These are phyloP conservation scores for Oreortyx pictus DNA, from an alignment of 2,797 vertebrate species.

Conservation along the genomic window DNA sequence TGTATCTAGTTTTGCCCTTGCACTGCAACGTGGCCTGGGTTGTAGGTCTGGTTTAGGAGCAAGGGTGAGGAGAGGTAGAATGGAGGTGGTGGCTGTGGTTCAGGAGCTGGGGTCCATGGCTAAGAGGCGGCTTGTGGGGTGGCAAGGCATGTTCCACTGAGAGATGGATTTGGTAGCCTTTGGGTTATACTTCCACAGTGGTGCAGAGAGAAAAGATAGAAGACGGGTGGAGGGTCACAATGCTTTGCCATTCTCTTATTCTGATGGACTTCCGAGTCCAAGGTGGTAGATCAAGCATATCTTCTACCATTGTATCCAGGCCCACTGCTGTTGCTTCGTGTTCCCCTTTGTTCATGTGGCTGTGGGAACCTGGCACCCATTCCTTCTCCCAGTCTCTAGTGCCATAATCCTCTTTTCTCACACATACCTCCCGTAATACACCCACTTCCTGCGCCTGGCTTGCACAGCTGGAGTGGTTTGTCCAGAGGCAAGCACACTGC, in stretches of 20 bases:
- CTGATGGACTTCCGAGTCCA: neutral
- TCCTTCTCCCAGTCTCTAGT: neutral
- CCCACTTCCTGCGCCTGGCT: neutral
- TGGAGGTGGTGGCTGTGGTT: neutral
- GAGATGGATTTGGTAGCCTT: neutral
- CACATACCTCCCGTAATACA: constrained; percentile 23
- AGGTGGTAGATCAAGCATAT: neutral
- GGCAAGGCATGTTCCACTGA: neutral
- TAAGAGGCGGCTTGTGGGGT: too few relatives aligned
- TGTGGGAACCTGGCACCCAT: constrained; percentile 30
- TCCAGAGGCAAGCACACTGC: constrained; percentile 23
- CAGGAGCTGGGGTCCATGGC: neutral
- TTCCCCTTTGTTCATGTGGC: neutral
- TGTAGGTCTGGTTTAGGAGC: neutral
- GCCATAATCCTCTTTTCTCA: constrained; percentile 32
- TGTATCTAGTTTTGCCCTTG: neutral
- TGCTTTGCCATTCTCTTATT: neutral
- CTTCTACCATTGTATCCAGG: neutral
- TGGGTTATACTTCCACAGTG: neutral
- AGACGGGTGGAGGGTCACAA: neutral
- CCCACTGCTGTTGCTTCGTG: neutral
- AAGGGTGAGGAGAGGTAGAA: neutral
- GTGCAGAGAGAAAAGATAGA: neutral
- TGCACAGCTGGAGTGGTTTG: constrained; percentile 40
- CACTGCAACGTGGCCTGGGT: neutral